Evolutionary conservation across 2,888 invertebrate species (phyloP).

Genomic region (Lochmaea capreae): DNA sequence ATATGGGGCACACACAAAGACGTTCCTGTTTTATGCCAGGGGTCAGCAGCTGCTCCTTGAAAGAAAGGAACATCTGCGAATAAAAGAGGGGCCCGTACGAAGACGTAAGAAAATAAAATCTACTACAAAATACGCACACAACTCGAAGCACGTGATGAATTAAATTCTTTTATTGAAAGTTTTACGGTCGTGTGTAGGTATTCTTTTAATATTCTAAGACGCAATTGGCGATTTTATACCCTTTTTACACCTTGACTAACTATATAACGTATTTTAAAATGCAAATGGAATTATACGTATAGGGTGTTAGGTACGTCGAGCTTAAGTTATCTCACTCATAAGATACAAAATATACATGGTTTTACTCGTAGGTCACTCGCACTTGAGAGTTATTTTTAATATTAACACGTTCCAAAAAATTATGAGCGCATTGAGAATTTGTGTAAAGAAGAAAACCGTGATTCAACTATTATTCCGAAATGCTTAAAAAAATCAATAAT

Average conservation of each 20-base stretch:
- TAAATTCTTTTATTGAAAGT: background rate
- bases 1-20: constrained; percentile 30
- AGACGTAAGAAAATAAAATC: constrained; percentile 20
- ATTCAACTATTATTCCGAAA: too few species aligned
- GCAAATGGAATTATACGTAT: too few species aligned
- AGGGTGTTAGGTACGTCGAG: too few species aligned
- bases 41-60: constrained; percentile 20
- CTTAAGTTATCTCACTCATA: too few species aligned
- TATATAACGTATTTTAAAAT: too few species aligned
- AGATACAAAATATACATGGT: too few species aligned
- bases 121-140: constrained; percentile 12
- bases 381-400: too few species aligned
- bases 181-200: constrained; percentile 7
- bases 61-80: constrained; percentile 30
- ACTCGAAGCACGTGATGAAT: background rate
- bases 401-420: too few species aligned
- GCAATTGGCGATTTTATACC: constrained; percentile 1
- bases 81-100: constrained; percentile 18
- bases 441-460: too few species aligned
- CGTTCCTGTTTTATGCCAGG: constrained; percentile 25
- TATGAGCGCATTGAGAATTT: too few species aligned
- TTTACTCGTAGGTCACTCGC: too few species aligned
- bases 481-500: too few species aligned
- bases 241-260: constrained; percentile 2
- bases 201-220: constrained; percentile 11